Evolutionary conservation across 2,797 vertebrate species (phyloP).

Genomic region (Amblyraja radiata): DNA sequence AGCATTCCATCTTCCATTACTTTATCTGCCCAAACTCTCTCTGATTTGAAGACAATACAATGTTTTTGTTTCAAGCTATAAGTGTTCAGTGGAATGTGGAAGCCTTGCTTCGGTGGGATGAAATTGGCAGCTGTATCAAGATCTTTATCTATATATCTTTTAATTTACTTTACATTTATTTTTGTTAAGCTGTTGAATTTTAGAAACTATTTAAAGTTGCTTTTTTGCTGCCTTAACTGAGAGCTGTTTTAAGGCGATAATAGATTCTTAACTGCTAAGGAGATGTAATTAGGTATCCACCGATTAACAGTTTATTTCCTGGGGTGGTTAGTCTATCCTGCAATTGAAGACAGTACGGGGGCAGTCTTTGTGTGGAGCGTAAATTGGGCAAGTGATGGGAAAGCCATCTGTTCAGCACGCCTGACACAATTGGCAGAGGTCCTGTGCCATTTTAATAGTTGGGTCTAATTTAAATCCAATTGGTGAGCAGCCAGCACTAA

Average conservation of each 20-base stretch:
- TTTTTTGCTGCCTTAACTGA: not conserved
- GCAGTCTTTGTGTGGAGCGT: slow-evolving; percentile 2
- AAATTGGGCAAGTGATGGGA: slow-evolving; percentile 22
- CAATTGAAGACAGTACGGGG: slow-evolving; percentile 27
- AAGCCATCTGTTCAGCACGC: slow-evolving; percentile 10
- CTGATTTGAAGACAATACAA: too few relatives aligned
- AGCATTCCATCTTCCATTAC: too few relatives aligned
- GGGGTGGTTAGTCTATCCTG: not conserved
- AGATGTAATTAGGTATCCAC: slow-evolving; percentile 18
- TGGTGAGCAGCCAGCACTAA: slow-evolving; percentile 13
- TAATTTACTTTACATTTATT: slow-evolving; percentile 6
- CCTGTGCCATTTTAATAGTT: not conserved
- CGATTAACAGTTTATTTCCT: slow-evolving; percentile 23
- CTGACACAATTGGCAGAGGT: not conserved
- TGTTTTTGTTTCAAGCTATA: not conserved
- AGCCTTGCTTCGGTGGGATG: too few relatives aligned
- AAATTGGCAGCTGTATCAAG: not conserved
- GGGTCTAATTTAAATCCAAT: not conserved
- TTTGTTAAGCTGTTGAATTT: not conserved
- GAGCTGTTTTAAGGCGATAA: not conserved
- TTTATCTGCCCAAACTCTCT: too few relatives aligned
- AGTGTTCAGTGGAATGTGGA: not conserved
- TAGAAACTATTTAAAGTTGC: not conserved
- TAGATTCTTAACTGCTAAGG: slow-evolving; percentile 14
- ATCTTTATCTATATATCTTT: not conserved